Base-by-base conservation (phyloP, 2,888 invertebrate genomes). In the Latrodectus elegans region DNA sequence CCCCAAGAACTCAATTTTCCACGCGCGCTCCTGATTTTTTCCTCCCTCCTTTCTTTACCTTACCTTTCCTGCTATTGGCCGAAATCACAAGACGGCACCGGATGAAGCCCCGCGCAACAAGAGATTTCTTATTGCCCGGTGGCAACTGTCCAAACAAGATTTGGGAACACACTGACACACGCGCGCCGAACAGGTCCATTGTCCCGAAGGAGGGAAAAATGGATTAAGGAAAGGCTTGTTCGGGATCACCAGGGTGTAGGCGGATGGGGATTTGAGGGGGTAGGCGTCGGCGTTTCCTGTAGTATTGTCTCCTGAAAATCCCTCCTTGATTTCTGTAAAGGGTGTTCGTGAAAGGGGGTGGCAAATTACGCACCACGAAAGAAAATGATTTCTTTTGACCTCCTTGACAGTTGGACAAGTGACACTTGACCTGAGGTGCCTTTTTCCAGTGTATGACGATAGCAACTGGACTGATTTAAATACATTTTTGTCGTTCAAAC, bases 61-160 rank as follows among this genome's bases (percentile, higher is more conserved):
- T 49, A 17, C 73, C 3, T 52, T 52, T 73, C 52, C 53, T 53
- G 9, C n/a, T 22, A 60, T 60, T 60, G 60, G 60, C 60, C 60
- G 60, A 60, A 60, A 60, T 60, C 12, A 4, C 60, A 60, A 60
- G 60, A 60, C 12, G 60, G 12, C n/a, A 60, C 60, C 60, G 60
- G 60, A 60, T 15, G 12, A n/a, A 60, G 60, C 12, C 38, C 38
- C 60, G 11, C n/a, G 60, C 14, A 60, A 60, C 60, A 60, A 60
- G 60, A 60, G 60, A 60, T 60, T 60, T 60, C 60, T 60, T 60
- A n/a, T 12, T 60, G 12, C 12, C 60, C 70, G 64, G 60, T 76
- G 83, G 83, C 76, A 76, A 76, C 83, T 83, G 83, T 83, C 83
- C 76, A 83, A 83, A 83, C 76, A 76, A 83, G 76, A 76, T 83